phyloP scores from a whole-genome alignment of 2,888 invertebrate genomes.

The Miltochrista miniata region DNA sequence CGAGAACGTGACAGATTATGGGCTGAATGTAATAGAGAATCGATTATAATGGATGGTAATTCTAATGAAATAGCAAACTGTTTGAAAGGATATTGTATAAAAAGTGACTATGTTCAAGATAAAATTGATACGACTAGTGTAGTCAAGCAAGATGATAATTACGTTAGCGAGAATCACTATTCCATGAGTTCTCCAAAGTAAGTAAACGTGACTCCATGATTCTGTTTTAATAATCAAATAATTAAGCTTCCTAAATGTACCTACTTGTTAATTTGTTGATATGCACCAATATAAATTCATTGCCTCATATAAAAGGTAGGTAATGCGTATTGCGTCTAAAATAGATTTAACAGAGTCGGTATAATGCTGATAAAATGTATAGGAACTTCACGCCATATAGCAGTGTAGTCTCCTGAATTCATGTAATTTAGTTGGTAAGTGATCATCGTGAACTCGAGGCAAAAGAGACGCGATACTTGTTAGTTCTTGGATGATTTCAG shows the following conservation, averaged over 20 bases:
- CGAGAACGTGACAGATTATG: constrained; percentile 71
- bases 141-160: constrained; percentile 31
- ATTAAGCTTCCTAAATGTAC: too few relatives aligned
- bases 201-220: constrained; percentile 28
- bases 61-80: constrained; percentile 65
- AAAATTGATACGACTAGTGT: constrained; percentile 33
- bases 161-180: constrained; percentile 30
- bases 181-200: constrained; percentile 43
- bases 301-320: constrained; percentile 18
- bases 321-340: constrained; percentile 43
- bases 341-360: constrained; percentile 58
- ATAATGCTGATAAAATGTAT: constrained; percentile 46
- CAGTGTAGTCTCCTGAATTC: constrained; percentile 23
- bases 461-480: constrained; percentile 31
- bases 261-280: background rate
- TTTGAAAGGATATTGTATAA: constrained; percentile 36
- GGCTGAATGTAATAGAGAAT: constrained; percentile 55
- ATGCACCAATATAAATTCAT: constrained; percentile 17
- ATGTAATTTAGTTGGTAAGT: constrained; percentile 36
- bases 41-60: constrained; percentile 60
- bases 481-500: background rate
- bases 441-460: constrained; percentile 29
- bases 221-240: background rate
- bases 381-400: constrained; percentile 26
- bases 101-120: constrained; percentile 30